Evolutionary conservation across 2,888 invertebrate species (phyloP).

Genomic region (Andrena haemorrhoa): DNA sequence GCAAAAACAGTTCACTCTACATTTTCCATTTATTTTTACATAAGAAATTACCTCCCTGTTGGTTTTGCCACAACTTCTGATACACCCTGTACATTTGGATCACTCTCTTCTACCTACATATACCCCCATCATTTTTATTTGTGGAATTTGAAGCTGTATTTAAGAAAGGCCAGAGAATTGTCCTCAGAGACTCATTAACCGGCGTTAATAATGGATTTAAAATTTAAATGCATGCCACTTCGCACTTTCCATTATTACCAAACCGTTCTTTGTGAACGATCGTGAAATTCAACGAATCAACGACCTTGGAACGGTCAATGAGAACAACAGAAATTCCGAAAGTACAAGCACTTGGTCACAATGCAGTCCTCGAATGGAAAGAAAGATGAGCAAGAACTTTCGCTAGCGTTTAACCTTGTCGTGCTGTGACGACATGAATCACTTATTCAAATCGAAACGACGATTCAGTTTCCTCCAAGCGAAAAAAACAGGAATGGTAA

Average conservation of each 20-base stretch:
- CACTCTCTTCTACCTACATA: too few relatives aligned
- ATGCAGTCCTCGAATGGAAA: not conserved
- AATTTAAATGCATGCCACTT: slow-evolving; percentile 22
- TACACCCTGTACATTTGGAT: too few relatives aligned
- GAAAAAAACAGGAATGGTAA: not conserved
- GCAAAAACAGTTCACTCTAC: too few relatives aligned
- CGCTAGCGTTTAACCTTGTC: not conserved
- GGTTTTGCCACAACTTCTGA: too few relatives aligned
- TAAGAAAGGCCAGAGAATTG: not conserved
- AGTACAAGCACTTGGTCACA: not conserved
- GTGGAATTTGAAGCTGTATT: too few relatives aligned
- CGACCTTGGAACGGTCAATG: not conserved
- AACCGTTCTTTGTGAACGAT: not conserved
- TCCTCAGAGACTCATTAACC: not conserved
- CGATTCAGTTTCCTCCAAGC: not conserved
- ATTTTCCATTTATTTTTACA: too few relatives aligned
- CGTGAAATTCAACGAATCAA: slow-evolving; percentile 29
- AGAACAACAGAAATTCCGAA: not conserved
- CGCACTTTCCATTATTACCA: slow-evolving; percentile 30
- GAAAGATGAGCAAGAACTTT: slow-evolving; percentile 11
- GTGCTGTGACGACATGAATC: not conserved
- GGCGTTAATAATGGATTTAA: slow-evolving; percentile 19
- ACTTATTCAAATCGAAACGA: not conserved
- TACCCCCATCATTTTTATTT: too few relatives aligned
- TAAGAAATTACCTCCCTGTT: too few relatives aligned